A percentile compares a stretch with the other conserved stretches of the same genome.
Evolutionary conservation across 1,140 invertebrate species (phyloP).

Genomic region (Aculops lycopersici): DNA sequence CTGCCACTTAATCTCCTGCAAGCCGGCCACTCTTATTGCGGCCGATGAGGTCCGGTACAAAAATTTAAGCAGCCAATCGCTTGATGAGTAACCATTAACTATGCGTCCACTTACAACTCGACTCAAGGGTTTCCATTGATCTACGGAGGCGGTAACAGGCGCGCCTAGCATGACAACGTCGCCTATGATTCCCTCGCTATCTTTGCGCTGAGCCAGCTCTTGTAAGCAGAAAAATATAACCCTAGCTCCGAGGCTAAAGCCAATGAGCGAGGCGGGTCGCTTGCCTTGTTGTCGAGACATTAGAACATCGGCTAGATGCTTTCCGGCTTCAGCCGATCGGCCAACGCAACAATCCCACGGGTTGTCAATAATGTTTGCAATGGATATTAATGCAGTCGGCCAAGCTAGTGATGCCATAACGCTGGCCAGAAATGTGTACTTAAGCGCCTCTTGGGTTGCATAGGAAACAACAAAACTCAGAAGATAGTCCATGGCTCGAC

Average conservation of each 20-base stretch:
- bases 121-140: slow-evolving; percentile 23
- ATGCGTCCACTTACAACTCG: slow-evolving; percentile 27
- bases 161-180: slow-evolving; percentile 34
- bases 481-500: slow-evolving; percentile 28
- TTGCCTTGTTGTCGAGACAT: slow-evolving; percentile 27
- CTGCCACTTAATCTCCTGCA: slow-evolving; percentile 23
- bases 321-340: slow-evolving; percentile 27
- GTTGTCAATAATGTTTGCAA: slow-evolving; percentile 31
- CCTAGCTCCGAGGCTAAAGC: slow-evolving; percentile 33
- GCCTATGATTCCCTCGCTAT: slow-evolving; percentile 28
- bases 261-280: slow-evolving; percentile 33
- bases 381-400: slow-evolving; percentile 28
- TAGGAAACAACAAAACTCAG: slow-evolving; percentile 27
- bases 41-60: slow-evolving; percentile 27
- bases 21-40: slow-evolving; percentile 24
- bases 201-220: slow-evolving; percentile 22
- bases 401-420: slow-evolving; percentile 31
- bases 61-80: slow-evolving; percentile 33
- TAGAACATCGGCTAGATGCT: slow-evolving; percentile 31
- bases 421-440: slow-evolving; percentile 32
- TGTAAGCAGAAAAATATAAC: slow-evolving; percentile 32
- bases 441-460: slow-evolving; percentile 35
- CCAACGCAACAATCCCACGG: slow-evolving; percentile 37
- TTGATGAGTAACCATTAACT: slow-evolving; percentile 27
- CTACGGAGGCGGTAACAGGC: slow-evolving; percentile 23